Evolutionary conservation across 2,113 vertebrate species (phyloP).

Genomic region (Brachypodius melanocephalos): DNA sequence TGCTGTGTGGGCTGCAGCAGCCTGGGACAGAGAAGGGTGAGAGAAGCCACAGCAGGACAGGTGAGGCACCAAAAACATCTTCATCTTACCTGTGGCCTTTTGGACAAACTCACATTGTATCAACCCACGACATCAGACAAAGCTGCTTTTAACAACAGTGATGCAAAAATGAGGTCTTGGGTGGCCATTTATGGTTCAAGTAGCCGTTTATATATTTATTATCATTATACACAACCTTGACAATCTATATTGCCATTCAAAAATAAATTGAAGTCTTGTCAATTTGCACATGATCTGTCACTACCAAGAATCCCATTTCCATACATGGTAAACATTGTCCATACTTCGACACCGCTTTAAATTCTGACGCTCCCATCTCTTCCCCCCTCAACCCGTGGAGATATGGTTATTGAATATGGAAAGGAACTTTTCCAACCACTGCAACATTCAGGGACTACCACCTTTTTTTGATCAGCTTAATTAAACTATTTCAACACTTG

Average conservation of each 20-base stretch:
- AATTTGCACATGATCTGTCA: constrained; percentile 54
- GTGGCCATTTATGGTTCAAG: constrained; percentile 43
- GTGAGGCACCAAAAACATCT: background rate
- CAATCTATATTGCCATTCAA: constrained; percentile 63
- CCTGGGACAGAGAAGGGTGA: background rate
- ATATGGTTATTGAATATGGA: background rate
- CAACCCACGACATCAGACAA: background rate
- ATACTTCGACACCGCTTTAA: constrained; percentile 43
- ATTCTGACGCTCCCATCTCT: background rate
- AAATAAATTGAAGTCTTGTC: constrained; percentile 61
- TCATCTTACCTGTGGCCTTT: background rate
- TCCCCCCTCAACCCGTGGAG: background rate
- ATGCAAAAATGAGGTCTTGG: constrained; percentile 40
- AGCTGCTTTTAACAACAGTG: background rate
- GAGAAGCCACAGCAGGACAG: background rate
- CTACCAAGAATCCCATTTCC: constrained; percentile 55
- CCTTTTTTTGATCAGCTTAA: background rate
- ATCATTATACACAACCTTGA: constrained; percentile 61
- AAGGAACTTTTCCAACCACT: constrained; percentile 16
- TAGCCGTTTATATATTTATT: constrained; percentile 67
- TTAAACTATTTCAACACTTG: background rate
- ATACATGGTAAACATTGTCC: constrained; percentile 55
- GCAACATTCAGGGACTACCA: constrained; percentile 4
- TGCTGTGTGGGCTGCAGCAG: background rate
- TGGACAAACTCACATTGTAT: rapidly evolving